phyloP scores from a whole-genome alignment of 2,113 vertebrate genomes.

The Panthera leo region DNA sequence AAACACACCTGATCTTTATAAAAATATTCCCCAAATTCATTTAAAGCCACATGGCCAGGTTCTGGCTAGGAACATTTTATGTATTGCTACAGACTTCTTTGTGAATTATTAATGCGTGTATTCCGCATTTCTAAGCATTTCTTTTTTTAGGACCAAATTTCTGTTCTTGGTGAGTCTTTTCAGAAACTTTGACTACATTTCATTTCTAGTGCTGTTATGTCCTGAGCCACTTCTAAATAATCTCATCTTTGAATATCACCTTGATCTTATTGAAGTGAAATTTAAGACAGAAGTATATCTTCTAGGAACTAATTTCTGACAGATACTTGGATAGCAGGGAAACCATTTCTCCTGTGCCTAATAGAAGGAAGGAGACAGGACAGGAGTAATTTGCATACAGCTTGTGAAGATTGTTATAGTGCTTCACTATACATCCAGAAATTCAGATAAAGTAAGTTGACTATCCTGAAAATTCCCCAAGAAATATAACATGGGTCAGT shows the following conservation, averaged over 20 bases:
- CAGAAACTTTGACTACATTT: not conserved
- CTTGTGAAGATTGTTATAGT: conserved; percentile 25
- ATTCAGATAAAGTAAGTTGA: not conserved
- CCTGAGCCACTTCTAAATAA: conserved; percentile 42
- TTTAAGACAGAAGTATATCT: conserved; percentile 52
- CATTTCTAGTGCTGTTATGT: not conserved
- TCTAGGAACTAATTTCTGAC: conserved; percentile 61
- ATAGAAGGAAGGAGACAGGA: not conserved
- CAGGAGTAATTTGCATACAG: conserved; percentile 24
- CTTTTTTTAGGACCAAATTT: not conserved
- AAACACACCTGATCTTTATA: conserved; percentile 3
- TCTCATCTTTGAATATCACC: conserved; percentile 39
- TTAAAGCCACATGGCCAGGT: not conserved
- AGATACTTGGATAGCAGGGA: conserved; percentile 1
- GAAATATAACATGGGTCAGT: not conserved
- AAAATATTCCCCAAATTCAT: not conserved
- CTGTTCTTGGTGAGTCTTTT: not conserved
- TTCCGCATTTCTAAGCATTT: conserved; percentile 5
- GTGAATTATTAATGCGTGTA: not conserved
- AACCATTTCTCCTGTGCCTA: conserved; percentile 4
- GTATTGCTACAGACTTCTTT: not conserved
- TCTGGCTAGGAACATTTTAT: not conserved
- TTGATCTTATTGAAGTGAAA: conserved; percentile 29
- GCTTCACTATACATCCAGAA: not conserved
- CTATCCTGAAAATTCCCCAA: not conserved